phyloP scores from a whole-genome alignment of 1,140 invertebrate species.

The Diplogasteroides magnus region DNA sequence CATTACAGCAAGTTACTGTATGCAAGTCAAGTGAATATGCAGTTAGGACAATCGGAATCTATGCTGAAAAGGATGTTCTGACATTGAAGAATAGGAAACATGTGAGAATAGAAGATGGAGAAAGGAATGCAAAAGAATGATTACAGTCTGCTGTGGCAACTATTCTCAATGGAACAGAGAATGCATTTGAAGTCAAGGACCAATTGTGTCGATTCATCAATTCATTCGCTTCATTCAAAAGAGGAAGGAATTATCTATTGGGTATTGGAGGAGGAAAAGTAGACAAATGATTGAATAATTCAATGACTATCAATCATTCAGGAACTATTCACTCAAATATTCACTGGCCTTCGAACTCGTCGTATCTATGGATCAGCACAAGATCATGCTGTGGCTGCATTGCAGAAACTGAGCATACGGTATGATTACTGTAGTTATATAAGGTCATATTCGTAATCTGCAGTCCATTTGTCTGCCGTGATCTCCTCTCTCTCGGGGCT shows the following conservation, averaged over 20 bases:
- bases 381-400: neutral
- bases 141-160: neutral
- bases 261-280: neutral
- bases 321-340: neutral
- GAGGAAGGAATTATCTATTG: neutral
- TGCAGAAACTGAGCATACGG: neutral
- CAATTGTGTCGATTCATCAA: neutral
- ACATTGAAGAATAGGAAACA: neutral
- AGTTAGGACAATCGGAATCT: neutral
- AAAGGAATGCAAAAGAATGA: neutral
- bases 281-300: neutral
- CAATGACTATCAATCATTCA: neutral
- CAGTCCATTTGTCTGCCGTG: neutral
- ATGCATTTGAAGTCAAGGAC: neutral
- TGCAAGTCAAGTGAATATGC: neutral
- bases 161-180: neutral
- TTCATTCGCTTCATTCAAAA: neutral
- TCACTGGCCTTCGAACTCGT: neutral
- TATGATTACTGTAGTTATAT: no score
- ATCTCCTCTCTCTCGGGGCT: neutral
- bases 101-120: neutral
- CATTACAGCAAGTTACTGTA: neutral
- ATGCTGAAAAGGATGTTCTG: neutral
- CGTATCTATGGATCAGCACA: neutral
- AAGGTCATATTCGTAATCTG: neutral